Evolutionary conservation across 2,797 vertebrate species (phyloP).

Genomic region (Tenualosa ilisha): DNA sequence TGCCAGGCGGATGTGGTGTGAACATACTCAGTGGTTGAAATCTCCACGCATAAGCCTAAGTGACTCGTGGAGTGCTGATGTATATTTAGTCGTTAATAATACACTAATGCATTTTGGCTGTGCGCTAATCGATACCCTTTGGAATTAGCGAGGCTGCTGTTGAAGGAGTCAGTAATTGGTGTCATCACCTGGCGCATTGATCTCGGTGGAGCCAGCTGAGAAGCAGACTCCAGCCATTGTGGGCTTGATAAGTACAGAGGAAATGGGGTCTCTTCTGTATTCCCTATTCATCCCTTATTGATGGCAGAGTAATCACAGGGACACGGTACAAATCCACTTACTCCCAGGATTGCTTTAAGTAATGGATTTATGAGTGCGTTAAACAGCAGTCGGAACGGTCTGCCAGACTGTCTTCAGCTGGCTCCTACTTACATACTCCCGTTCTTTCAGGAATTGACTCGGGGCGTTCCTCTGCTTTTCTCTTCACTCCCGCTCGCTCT

Average conservation of each 20-base stretch:
- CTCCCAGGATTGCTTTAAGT: conserved; percentile 77
- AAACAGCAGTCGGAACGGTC: conserved; percentile 72
- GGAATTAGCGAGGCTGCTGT: conserved; percentile 73
- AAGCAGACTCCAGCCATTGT: conserved; percentile 28
- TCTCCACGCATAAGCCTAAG: background rate
- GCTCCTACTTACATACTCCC: conserved; percentile 10
- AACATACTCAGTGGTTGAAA: background rate
- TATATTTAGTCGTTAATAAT: conserved; percentile 66
- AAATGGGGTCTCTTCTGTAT: conserved; percentile 67
- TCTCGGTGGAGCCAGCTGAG: conserved; percentile 50
- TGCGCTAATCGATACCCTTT: conserved; percentile 71
- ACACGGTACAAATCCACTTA: conserved; percentile 78
- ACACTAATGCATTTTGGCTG: conserved; percentile 65
- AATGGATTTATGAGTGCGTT: conserved; percentile 83
- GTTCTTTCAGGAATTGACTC: conserved; percentile 35
- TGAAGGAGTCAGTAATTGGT: conserved; percentile 73
- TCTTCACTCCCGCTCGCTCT: conserved; percentile 46
- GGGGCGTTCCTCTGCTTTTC: conserved; percentile 20
- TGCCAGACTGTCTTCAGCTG: conserved; percentile 70
- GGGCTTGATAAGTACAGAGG: conserved; percentile 17
- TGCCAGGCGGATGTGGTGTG: conserved; percentile 5
- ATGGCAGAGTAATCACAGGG: conserved; percentile 79
- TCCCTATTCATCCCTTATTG: conserved; percentile 79
- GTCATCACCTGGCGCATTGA: conserved; percentile 63
- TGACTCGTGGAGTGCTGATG: conserved; percentile 20